phyloP scores from a whole-genome alignment of 2,797 vertebrate species.

The Cetoscarus ocellatus region DNA sequence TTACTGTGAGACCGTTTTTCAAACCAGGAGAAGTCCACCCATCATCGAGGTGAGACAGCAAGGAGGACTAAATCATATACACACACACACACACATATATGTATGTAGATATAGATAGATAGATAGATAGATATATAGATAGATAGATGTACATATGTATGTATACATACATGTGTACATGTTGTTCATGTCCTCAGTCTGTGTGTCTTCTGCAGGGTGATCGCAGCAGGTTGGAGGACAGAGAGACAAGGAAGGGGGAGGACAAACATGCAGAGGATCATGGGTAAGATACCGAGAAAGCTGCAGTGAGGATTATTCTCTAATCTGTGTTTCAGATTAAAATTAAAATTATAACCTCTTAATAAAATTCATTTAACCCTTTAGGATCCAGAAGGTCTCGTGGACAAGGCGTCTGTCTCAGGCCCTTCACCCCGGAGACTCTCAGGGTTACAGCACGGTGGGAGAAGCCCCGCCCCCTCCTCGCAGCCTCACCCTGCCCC shows the following conservation, averaged over 20 bases:
- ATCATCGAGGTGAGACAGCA: conserved; percentile 72
- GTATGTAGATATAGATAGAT: too few relatives aligned
- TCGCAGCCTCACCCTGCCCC: conserved; percentile 75
- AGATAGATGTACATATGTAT: too few relatives aligned
- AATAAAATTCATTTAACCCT: background rate
- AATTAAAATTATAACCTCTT: too few relatives aligned
- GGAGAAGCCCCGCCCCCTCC: conserved; percentile 74
- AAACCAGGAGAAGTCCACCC: conserved; percentile 61
- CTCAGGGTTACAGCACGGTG: conserved; percentile 89
- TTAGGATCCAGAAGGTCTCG: conserved; percentile 65
- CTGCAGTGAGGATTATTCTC: too few relatives aligned
- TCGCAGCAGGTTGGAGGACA: conserved; percentile 56
- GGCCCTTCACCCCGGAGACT: conserved; percentile 73
- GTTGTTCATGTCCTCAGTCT: too few relatives aligned
- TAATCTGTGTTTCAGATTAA: too few relatives aligned
- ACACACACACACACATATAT: too few relatives aligned
- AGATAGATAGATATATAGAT: too few relatives aligned
- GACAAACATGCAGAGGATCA: conserved; percentile 70
- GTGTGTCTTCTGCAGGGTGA: conserved; percentile 52
- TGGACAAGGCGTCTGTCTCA: conserved; percentile 75
- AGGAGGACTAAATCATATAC: too few relatives aligned
- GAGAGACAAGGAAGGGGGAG: conserved; percentile 42
- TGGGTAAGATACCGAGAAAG: conserved; percentile 66
- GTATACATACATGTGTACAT: too few relatives aligned
- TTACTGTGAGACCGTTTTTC: conserved; percentile 92